These are phyloP conservation scores for Drosophila melanosoma DNA, from an alignment of 2,888 invertebrate species.

Conservation along the genomic window DNA sequence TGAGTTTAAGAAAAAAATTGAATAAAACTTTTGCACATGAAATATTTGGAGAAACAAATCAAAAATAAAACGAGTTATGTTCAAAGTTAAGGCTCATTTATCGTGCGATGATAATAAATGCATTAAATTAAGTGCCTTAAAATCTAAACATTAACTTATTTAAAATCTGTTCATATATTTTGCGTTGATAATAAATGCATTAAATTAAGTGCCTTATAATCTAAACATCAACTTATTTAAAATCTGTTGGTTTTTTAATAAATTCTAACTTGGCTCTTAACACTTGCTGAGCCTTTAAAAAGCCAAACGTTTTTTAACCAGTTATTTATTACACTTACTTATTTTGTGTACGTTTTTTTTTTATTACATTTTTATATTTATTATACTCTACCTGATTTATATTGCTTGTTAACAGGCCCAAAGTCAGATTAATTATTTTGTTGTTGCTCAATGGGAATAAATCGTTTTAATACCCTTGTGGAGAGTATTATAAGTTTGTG, in stretches of 20 bases:
- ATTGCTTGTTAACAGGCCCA: conserved; percentile 16
- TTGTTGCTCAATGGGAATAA: conserved; percentile 4
- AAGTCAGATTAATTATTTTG: conserved; percentile 21
- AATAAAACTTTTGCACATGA: conserved; percentile 44
- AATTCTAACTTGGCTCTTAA: not conserved
- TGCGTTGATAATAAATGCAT: conserved; percentile 40
- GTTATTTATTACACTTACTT: not conserved
- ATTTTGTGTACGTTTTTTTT: not conserved
- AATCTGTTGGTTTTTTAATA: not conserved
- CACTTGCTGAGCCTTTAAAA: not conserved
- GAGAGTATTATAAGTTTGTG: not conserved
- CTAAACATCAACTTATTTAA: not conserved
- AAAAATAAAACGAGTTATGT: conserved; percentile 52
- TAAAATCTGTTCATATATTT: conserved; percentile 26
- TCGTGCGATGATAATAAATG: conserved; percentile 39
- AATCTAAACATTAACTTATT: not conserved
- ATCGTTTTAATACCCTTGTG: not conserved
- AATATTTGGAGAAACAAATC: conserved; percentile 55
- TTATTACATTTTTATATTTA: not conserved
- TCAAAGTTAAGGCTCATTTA: conserved; percentile 46
- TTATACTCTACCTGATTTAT: not conserved
- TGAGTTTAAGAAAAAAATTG: conserved; percentile 60
- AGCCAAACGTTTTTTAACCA: not conserved
- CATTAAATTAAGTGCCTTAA: conserved; percentile 31
- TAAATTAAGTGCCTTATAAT: conserved; percentile 25